Base-by-base conservation (phyloP, 1,140 invertebrate species). In the Hydropsyche tenuis region DNA sequence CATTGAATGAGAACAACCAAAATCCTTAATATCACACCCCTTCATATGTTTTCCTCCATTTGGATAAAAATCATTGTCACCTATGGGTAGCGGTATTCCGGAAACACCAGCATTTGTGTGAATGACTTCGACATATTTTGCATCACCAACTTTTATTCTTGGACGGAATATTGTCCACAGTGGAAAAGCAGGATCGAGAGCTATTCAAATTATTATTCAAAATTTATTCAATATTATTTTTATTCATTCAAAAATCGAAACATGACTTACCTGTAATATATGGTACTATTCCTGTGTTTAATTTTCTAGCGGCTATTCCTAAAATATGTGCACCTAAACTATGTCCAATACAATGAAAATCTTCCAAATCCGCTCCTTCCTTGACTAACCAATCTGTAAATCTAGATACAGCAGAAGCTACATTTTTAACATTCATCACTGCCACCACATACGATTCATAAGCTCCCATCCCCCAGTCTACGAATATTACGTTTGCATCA, bases 31-130 rank as follows among this genome's bases (percentile, higher is more conserved):
- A 18, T 16, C 20, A 66, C 90, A 92, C 7, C 90, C 90, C 11
- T 87, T 86, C 77, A 92, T 90, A 1, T 74, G 66, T 3, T 75
- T 72, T 3, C 89, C 90, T 30, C 90, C 90, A 77, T 92, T 92
- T 11, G 89, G 84, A 79, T 88, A 92, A 79, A 91, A 92, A 79
- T 93, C 90, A n/a, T 86, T 82, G 77, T 89, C 82, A n/a, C 90
- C 90, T 43, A 90, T 77, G 0, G 87, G 85, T 0, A 80, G 80
- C 65, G 82, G 81, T 75, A 88, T 84, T 30, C 87, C 90, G 23
- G 88, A 81, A 46, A 80, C 51, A 22, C 88, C 88, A 37, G 84
- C 86, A 73, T 90, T 89, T 0, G 92, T 90, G 78, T 94, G 92
- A 48, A 94, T 85, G 0, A 90, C 88, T 81, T 93, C 90, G 0